A percentile compares a stretch with the other conserved stretches of the same genome.
Conservation (phyloP, 2,888 invertebrate species). For the Notodonta dromedarius region DNA sequence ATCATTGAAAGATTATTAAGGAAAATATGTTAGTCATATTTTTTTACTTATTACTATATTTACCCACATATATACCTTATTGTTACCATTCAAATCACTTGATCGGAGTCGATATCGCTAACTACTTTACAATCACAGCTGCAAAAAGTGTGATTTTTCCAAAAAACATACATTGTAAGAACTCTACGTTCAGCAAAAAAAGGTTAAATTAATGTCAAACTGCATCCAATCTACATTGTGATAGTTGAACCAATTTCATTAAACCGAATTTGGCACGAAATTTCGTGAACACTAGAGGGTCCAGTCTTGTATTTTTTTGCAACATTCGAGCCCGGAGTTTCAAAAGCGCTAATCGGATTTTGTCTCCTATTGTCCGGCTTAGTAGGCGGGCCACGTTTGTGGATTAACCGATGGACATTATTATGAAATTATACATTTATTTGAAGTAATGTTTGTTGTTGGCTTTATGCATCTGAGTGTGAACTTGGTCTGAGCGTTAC, state of each 20-base stretch:
- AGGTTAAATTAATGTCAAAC: neutral
- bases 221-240: neutral
- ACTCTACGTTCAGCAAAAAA: too few relatives aligned
- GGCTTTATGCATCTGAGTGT: too few relatives aligned
- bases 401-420: neutral
- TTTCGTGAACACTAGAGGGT: slow-evolving; percentile 13
- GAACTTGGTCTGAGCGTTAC: too few relatives aligned
- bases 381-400: slow-evolving; percentile 25
- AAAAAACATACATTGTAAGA: too few relatives aligned
- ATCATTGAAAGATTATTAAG: too few relatives aligned
- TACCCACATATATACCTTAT: too few relatives aligned
- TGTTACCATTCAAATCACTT: too few relatives aligned
- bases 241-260: slow-evolving; percentile 4
- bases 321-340: slow-evolving; percentile 32
- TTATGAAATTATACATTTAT: neutral
- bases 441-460: neutral
- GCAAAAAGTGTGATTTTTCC: too few relatives aligned
- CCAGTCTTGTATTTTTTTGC: slow-evolving; percentile 23
- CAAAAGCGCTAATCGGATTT: slow-evolving; percentile 46
- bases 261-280: slow-evolving; percentile 3
- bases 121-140: too few relatives aligned
- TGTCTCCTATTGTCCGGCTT: slow-evolving; percentile 39
- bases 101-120: too few relatives aligned
- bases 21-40: too few relatives aligned
- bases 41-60: too few relatives aligned